Evolutionary conservation across 2,888 invertebrate genomes (phyloP), one percentile per base, ranked within the genome.

Genomic region (Drosophila basisetae): DNA sequence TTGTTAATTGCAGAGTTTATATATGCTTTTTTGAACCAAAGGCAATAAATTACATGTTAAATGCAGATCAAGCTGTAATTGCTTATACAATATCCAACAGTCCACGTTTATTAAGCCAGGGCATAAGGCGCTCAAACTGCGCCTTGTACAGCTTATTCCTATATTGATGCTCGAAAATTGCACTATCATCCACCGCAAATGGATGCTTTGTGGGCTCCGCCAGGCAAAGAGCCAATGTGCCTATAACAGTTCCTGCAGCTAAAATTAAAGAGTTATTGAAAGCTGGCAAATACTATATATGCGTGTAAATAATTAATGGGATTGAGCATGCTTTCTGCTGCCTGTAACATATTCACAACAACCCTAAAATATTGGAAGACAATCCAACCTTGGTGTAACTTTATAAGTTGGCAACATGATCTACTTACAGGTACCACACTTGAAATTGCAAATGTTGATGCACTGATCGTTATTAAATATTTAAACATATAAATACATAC

Each of bases 91-190:
- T 9, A 64, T 89, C 86, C 18, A 91, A 78, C 3, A 81, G 59
- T 1, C 92, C 92, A 35, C 84, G 80, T 50, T 78, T 79, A 54
- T 92, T 84, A 18, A 92, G 52, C 91, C 91, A 92, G 6, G 89
- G 88, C 53, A 92, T 65, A 18, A 91, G 28, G 2, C 67, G 76
- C n/a, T 91, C 89, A 30, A 86, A 72, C 35, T 91, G 83, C 41
- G 84, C 80, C 7, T 76, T 78, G 70, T 87, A 92, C 30, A 89
- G 68, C 2, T 85, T 78, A 73, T 90, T 92, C 7, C 64, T 4
- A 30, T 43, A 56, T 7, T 31, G 13, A 1, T 43, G 22, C 13
- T 41, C 35, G 0, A 60, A 41, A 56, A 90, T 49, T 84, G 70
- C 56, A 1, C 52, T 61, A 0, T 69, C 56, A 5, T 61, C 43